A percentile compares a stretch with the other conserved stretches of the same genome.
These are phyloP conservation scores for Rynchops niger DNA, from an alignment of 2,113 vertebrate species.

Conservation along the genomic window DNA sequence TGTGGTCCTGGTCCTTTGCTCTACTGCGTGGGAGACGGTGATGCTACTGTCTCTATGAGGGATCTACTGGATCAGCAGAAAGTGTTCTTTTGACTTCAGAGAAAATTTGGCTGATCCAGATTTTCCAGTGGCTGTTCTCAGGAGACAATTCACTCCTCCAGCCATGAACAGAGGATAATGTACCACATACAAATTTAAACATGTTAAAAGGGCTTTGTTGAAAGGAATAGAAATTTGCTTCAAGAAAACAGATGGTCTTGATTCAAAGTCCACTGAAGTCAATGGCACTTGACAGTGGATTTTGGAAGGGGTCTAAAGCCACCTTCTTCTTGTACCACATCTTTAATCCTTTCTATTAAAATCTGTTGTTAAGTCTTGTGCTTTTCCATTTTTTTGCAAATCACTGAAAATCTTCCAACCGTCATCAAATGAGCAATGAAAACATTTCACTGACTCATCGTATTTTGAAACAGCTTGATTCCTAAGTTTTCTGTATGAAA, in stretches of 20 bases:
- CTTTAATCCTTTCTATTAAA: not conserved
- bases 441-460: not conserved
- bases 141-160: not conserved
- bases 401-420: not conserved
- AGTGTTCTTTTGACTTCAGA: not conserved
- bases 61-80: not conserved
- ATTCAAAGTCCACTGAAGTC: not conserved
- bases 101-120: not conserved
- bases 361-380: not conserved
- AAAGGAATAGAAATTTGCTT: not conserved
- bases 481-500: slow-evolving; percentile 40
- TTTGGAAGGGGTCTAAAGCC: not conserved
- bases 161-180: not conserved
- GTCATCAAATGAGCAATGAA: not conserved
- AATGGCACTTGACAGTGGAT: not conserved
- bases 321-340: not conserved
- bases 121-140: not conserved
- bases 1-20: not conserved
- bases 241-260: not conserved
- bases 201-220: not conserved
- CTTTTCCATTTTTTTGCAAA: not conserved
- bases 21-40: not conserved
- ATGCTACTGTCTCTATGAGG: not conserved
- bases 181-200: not conserved
- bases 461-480: slow-evolving; percentile 40